Base-by-base conservation (phyloP, 2,113 vertebrate species). In the Tetrax tetrax region DNA sequence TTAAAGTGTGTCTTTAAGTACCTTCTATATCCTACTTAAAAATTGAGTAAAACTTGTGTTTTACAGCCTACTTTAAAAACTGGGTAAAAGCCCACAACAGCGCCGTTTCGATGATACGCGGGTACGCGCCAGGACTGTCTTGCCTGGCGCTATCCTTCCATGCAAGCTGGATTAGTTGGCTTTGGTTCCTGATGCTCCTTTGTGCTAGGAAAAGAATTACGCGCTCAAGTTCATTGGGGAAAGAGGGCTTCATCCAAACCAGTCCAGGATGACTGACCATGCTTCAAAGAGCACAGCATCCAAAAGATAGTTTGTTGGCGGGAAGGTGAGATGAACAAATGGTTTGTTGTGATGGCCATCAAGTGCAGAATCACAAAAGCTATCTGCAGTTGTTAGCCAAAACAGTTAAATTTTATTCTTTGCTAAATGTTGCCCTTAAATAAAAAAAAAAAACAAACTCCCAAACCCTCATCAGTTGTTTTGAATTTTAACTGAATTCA, bases 221-320 rank as follows among this genome's bases (percentile, higher is more conserved):
- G 0, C 24, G 9, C 22, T 50, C 5, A 0, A 17, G 10, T 65
- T 68, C 38, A 3, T 4, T 50, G 76, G 17, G 6, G 2, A 76
- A 50, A 81, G 37, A 13, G 27, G 16, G 6, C 14, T 50, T 90
- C 28, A 50, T 57, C 31, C 9, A 69, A 81, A 45, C 16, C n/a
- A 28, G 24, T 56, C 15, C 28, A 14, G 35, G 51, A 20, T 35
- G 37, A 64, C 17, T 54, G 60, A 47, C 12, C 2, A 6, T 29
- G n/a, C 29, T 53, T 61, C 59, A 43, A 24, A 65, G 50, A 70
- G 51, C 66, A 24, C 51, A 51, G 35, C 37, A 3, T 33, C 68
- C 43, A 56, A 60, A 77, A 83, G 11, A 12, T 3, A 38, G 12
- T 61, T 83, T 47, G 8, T 81, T 70, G 81, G 7, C 13, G 45